Conservation (phyloP, 2,797 vertebrate genomes). For the Coreius guichenoti region DNA sequence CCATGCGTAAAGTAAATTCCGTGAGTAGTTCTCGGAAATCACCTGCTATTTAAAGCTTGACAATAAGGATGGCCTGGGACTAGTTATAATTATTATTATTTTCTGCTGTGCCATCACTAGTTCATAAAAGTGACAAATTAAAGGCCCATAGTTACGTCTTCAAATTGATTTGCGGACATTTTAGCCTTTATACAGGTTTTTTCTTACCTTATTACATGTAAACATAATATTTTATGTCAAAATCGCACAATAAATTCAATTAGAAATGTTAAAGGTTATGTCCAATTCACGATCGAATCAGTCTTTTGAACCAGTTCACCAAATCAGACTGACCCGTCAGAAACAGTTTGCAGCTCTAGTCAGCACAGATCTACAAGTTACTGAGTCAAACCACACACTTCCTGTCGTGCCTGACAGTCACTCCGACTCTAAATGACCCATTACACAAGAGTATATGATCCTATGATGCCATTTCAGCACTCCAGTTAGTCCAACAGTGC, state of each 20-base stretch:
- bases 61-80: neutral
- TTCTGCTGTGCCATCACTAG: neutral
- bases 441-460: neutral
- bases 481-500: too few species aligned
- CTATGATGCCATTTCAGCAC: too few species aligned
- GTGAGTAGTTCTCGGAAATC: neutral
- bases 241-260: neutral
- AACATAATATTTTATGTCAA: neutral
- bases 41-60: too few species aligned
- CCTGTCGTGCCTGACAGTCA: neutral
- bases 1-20: neutral
- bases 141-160: neutral
- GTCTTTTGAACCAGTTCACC: too few species aligned
- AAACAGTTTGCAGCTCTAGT: too few species aligned
- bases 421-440: neutral
- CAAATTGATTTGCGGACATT: neutral
- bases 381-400: too few species aligned
- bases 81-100: neutral
- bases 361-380: too few species aligned
- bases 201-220: neutral
- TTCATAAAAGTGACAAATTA: neutral
- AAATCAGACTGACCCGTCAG: too few species aligned
- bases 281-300: too few species aligned
- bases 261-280: neutral
- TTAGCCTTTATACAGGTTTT: neutral